A percentile compares a stretch with the other conserved stretches of the same genome.
These are phyloP conservation scores for Alcedo quadribrachys DNA, from an alignment of 2,797 vertebrate genomes.

Conservation along the genomic window DNA sequence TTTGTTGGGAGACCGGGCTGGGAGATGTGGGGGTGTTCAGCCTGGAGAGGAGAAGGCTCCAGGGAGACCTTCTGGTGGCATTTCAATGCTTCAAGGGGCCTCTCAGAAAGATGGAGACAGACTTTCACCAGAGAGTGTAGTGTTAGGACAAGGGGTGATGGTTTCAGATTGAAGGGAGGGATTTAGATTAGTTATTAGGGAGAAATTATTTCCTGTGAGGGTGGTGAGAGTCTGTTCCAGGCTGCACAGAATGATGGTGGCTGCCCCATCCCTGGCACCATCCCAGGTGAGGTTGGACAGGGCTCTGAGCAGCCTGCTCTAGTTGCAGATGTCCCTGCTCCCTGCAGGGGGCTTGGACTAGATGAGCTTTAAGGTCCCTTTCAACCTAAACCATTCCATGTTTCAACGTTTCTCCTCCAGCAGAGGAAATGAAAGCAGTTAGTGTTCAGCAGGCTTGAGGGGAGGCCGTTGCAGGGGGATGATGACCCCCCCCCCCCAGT, in stretches of 20 bases:
- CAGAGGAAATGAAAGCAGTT: neutral
- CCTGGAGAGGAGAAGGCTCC: neutral
- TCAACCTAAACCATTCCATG: neutral
- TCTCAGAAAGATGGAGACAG: neutral
- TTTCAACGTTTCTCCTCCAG: neutral
- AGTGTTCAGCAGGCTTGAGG: neutral
- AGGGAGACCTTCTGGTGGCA: neutral
- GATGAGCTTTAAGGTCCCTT: neutral
- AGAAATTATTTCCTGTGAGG: neutral
- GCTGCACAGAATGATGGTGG: neutral
- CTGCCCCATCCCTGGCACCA: neutral
- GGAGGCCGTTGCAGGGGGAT: fast-evolving
- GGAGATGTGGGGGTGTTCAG: neutral
- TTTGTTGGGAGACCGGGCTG: neutral
- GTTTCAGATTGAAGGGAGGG: neutral
- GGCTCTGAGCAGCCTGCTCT: neutral
- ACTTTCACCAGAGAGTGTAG: neutral
- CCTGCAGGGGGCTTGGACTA: neutral
- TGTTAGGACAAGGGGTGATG: neutral
- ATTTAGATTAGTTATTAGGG: neutral
- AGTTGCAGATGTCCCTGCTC: neutral
- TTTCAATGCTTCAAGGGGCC: neutral
- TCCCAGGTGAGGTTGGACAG: neutral
- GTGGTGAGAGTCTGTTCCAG: neutral
- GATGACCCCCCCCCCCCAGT: neutral